Evolutionary conservation across 2,888 invertebrate genomes (phyloP), one percentile per base, ranked within the genome.

Genomic region (Meteorus cinctellus): DNA sequence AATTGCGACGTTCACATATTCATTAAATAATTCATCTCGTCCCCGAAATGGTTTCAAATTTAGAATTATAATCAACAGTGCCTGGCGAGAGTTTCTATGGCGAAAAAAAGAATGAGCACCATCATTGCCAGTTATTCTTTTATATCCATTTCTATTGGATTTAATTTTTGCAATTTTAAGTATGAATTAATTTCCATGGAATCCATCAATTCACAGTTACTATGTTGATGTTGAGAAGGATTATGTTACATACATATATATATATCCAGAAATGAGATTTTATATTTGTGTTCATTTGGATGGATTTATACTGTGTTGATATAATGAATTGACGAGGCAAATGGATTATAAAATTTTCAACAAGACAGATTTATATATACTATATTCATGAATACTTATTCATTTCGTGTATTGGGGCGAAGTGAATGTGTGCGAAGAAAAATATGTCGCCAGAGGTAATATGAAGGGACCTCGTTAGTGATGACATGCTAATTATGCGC

Each of bases 391-490:
- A 24, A 34, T n/a, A 16, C 19, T 41, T 41, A n/a, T 60, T 75
- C 78, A 76, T 78, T 83, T 82, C 72, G 79, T 83, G 78, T 81
- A 83, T 82, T 77, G 77, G 79, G 79, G 81, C 84, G 82, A 85
- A 83, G 69, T 76, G 75, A 77, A 78, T 65, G 75, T 51, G 63
- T 48, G 70, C 81, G 82, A 79, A 36, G 41, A 48, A 10, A 45
- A 27, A 60, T 27, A 72, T 72, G 62, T 72, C 41, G 29, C 29
- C 29, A 41, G 70, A 36, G 60, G 70, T 67, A 48, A 55, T 67
- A 65, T 69, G 68, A 72, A 63, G 84, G 86, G 84, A 83, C 81
- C 84, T 85, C 82, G 85, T 87, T 87, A 87, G 88, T 85, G 82
- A 78, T 77, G 75, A 75, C 79, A 77, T 81, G 88, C 83, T 88